These are phyloP conservation scores for Papilio machaon DNA, from an alignment of 1,140 invertebrate species.

Conservation along the genomic window DNA sequence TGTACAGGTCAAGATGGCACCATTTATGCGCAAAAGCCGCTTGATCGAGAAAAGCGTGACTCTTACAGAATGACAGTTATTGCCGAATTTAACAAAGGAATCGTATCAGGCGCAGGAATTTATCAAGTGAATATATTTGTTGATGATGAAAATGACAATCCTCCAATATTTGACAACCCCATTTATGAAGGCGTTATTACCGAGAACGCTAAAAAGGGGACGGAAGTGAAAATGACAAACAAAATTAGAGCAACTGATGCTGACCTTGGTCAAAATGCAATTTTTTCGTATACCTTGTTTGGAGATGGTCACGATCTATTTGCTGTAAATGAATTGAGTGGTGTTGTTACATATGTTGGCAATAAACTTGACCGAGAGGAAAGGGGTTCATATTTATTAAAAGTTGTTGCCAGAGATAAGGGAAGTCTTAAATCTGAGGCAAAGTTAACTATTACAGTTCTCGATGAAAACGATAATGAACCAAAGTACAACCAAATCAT, in stretches of 20 bases:
- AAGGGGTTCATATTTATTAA: conserved; percentile 86
- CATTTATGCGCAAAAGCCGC: conserved; percentile 87
- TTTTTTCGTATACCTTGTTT: conserved; percentile 88
- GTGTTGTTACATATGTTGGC: conserved; percentile 84
- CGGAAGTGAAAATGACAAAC: conserved; percentile 87
- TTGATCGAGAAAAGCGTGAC: conserved; percentile 90
- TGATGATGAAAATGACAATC: conserved; percentile 95
- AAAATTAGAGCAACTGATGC: conserved; percentile 88
- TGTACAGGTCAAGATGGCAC: conserved; percentile 85
- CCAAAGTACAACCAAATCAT: conserved; percentile 87
- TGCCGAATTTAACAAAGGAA: conserved; percentile 86
- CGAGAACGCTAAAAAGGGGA: conserved; percentile 89
- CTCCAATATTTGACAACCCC: conserved; percentile 88
- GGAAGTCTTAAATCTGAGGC: conserved; percentile 88
- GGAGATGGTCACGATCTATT: conserved; percentile 91
- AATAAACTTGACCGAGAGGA: conserved; percentile 88
- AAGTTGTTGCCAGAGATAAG: conserved; percentile 88
- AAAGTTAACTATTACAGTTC: conserved; percentile 86
- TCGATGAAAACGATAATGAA: conserved; percentile 93
- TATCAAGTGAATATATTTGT: conserved; percentile 91
- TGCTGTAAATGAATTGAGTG: conserved; percentile 86
- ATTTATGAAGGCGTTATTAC: conserved; percentile 89
- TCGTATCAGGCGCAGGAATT: conserved; percentile 86
- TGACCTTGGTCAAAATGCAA: conserved; percentile 90
- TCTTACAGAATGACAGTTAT: conserved; percentile 91